phyloP scores from a whole-genome alignment of 2,797 vertebrate genomes.

The Spondyliosoma cantharus region DNA sequence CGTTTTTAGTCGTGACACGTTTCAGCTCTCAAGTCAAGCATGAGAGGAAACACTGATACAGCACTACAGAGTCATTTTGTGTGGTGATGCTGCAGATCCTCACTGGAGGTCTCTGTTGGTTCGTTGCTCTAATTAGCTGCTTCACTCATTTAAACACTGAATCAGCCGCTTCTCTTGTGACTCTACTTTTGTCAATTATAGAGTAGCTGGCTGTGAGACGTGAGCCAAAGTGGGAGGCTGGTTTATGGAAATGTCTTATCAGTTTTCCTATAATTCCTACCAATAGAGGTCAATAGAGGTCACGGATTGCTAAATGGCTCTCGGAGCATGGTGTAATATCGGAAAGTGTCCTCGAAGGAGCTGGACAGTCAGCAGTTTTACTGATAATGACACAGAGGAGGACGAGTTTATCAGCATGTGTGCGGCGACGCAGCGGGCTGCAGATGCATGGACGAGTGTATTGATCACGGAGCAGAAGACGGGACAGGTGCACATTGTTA shows the following conservation, averaged over 20 bases:
- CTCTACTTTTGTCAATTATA: not conserved
- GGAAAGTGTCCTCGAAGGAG: not conserved
- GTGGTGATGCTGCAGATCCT: conserved; percentile 22
- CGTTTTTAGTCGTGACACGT: not conserved
- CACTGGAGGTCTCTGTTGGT: conserved; percentile 5
- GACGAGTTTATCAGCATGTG: conserved; percentile 40
- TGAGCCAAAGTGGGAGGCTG: no score
- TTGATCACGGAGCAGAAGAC: conserved; percentile 52
- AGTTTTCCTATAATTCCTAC: not conserved
- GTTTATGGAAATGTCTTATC: not conserved
- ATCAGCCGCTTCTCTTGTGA: not conserved
- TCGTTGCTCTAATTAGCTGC: conserved; percentile 8
- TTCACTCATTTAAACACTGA: not conserved
- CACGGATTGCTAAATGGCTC: not conserved
- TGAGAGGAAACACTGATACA: conserved; percentile 5
- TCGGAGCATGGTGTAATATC: not conserved
- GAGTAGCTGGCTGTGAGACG: not conserved
- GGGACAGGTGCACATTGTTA: conserved; percentile 66
- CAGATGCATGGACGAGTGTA: conserved; percentile 28
- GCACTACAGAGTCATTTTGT: not conserved
- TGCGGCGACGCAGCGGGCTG: conserved; percentile 36
- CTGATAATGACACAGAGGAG: conserved; percentile 27
- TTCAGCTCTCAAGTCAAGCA: not conserved
- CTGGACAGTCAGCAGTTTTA: conserved; percentile 20
- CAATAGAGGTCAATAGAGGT: conserved; percentile 35